Evolutionary conservation across 2,888 invertebrate genomes (phyloP).

Genomic region (Drosophila putrida): DNA sequence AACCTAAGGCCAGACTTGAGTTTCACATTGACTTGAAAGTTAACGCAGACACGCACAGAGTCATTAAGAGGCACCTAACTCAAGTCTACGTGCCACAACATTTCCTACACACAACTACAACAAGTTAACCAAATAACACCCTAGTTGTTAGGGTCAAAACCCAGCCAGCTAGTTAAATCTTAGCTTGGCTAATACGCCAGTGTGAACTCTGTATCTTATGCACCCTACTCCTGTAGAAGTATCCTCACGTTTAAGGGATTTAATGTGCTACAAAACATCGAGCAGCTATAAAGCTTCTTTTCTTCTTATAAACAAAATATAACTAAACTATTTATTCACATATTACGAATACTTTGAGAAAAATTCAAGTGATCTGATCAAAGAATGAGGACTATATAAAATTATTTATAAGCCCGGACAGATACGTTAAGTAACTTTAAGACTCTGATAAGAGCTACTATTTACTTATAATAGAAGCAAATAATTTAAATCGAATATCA

Average conservation of each 20-base stretch:
- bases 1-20: background rate
- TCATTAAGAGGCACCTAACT: conserved; percentile 34
- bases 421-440: too few species aligned
- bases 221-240: background rate
- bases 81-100: conserved; percentile 35
- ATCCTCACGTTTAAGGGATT: too few species aligned
- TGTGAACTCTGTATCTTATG: conserved; percentile 13
- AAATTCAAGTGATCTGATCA: too few species aligned
- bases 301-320: too few species aligned
- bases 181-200: conserved; percentile 13
- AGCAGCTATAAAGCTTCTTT: conserved; percentile 1
- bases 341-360: too few species aligned
- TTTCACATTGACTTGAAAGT: conserved; percentile 5
- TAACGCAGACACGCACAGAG: conserved; percentile 28
- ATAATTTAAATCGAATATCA: too few species aligned
- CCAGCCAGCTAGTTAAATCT: conserved; percentile 12
- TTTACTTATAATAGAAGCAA: too few species aligned
- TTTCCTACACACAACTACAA: conserved; percentile 8
- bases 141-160: conserved; percentile 26
- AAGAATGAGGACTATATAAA: too few species aligned
- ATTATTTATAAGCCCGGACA: too few species aligned
- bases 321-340: too few species aligned
- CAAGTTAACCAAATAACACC: conserved; percentile 5
- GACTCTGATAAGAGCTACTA: too few species aligned
- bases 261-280: background rate